These are phyloP conservation scores for Phyllostomus hastatus DNA, from an alignment of 2,113 vertebrate species.

Conservation along the genomic window DNA sequence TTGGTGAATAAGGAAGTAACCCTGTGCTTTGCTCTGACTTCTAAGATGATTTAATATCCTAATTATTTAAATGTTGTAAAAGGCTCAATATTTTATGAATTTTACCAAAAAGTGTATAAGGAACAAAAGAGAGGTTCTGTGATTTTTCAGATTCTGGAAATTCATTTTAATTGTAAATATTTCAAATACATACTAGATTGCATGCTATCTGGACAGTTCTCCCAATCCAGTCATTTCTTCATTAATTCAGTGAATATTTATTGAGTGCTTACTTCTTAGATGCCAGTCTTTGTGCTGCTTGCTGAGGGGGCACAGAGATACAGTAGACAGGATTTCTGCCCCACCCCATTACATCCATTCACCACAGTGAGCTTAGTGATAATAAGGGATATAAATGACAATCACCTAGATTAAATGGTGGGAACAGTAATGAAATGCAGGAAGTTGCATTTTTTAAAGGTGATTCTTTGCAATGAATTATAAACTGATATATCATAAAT, in stretches of 20 bases:
- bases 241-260: background rate
- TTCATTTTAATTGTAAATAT: background rate
- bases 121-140: background rate
- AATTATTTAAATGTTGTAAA: constrained; percentile 35
- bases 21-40: constrained; percentile 36
- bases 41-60: constrained; percentile 35
- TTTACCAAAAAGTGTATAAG: background rate
- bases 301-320: background rate
- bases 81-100: constrained; percentile 40
- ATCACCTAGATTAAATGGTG: background rate
- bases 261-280: background rate
- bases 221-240: background rate
- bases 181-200: constrained; percentile 14
- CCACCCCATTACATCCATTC: background rate
- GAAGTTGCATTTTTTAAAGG: background rate
- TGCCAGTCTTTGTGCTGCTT: background rate
- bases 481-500: constrained; percentile 4
- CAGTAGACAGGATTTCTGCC: background rate
- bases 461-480: constrained; percentile 5
- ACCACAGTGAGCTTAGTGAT: background rate
- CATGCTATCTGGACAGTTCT: constrained; percentile 24
- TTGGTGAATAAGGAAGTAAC: constrained; percentile 45
- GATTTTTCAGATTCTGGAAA: constrained; percentile 27
- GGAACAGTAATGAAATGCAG: background rate
- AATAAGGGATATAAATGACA: constrained; percentile 1